Evolutionary conservation across 1,140 invertebrate genomes (phyloP).

Genomic region (Formica selysi): DNA sequence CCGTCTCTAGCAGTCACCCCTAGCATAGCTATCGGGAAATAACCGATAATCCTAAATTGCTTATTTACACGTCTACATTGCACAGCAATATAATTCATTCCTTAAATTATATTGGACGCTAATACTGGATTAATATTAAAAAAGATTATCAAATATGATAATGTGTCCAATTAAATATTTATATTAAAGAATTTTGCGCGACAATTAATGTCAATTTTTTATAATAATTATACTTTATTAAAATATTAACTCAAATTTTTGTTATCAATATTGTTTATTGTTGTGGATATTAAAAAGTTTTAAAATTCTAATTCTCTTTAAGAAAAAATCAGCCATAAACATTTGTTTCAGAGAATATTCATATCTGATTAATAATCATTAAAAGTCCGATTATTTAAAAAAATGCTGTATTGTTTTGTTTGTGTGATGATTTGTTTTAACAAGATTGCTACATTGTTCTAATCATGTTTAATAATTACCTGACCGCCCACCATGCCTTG

Average conservation of each 20-base stretch:
- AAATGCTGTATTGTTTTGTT: background rate
- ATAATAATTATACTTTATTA: too few relatives aligned
- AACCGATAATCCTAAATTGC: background rate
- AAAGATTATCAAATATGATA: background rate
- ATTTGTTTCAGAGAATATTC: background rate
- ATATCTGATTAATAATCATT: background rate
- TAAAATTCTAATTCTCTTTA: background rate
- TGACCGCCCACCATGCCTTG: slow-evolving; percentile 92
- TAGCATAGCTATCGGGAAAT: background rate
- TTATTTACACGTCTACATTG: background rate
- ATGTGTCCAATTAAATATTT: background rate
- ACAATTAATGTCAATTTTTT: too few relatives aligned
- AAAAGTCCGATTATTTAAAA: background rate
- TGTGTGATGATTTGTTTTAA: background rate
- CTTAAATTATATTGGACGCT: background rate
- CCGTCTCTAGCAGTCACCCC: slow-evolving; percentile 30
- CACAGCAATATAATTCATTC: background rate
- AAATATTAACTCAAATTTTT: too few relatives aligned
- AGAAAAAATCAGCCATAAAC: background rate
- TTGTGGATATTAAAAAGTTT: too few relatives aligned
- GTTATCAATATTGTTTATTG: too few relatives aligned
- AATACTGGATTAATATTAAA: background rate
- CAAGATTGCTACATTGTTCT: background rate
- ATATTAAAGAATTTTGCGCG: too few relatives aligned
- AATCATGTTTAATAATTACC: slow-evolving; percentile 83